Percentiles rank a stretch among this genome's conserved stretches.
Evolutionary conservation across 2,888 invertebrate species (phyloP).

Genomic region (Epinotia nisella): DNA sequence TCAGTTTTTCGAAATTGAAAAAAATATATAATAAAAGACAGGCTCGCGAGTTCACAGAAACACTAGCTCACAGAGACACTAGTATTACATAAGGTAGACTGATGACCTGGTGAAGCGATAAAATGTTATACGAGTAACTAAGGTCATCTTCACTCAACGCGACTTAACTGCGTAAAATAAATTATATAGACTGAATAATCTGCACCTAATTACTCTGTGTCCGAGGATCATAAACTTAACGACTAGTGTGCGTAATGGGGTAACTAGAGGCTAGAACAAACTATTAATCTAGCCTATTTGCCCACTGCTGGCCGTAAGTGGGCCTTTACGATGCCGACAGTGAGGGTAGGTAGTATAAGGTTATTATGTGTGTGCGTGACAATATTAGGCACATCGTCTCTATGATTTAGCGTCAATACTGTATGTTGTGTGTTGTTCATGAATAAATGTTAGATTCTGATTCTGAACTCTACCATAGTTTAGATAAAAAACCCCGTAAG

Average conservation of each 20-base stretch:
- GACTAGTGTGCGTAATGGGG: conserved; percentile 27
- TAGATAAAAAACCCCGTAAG: too few relatives aligned
- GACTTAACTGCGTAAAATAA: background rate
- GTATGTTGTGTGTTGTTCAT: too few relatives aligned
- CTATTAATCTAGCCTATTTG: conserved; percentile 24
- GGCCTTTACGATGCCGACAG: background rate
- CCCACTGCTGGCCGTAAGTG: conserved; percentile 18
- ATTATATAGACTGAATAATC: background rate
- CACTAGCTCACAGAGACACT: too few relatives aligned
- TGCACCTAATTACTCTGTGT: conserved; percentile 12
- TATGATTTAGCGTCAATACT: background rate
- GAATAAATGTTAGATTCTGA: too few relatives aligned
- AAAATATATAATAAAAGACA: too few relatives aligned
- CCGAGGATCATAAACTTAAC: conserved; percentile 18
- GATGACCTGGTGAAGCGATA: too few relatives aligned
- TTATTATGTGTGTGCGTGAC: background rate
- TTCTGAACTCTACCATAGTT: too few relatives aligned
- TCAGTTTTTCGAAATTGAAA: too few relatives aligned
- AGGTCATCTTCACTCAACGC: too few relatives aligned
- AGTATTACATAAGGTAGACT: too few relatives aligned
- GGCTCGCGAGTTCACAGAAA: too few relatives aligned
- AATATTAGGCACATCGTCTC: background rate
- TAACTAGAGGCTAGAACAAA: conserved; percentile 1
- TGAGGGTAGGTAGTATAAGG: background rate
- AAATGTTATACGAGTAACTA: too few relatives aligned